phyloP scores from a whole-genome alignment of 1,140 invertebrate genomes.

The Zaprionus inermis region DNA sequence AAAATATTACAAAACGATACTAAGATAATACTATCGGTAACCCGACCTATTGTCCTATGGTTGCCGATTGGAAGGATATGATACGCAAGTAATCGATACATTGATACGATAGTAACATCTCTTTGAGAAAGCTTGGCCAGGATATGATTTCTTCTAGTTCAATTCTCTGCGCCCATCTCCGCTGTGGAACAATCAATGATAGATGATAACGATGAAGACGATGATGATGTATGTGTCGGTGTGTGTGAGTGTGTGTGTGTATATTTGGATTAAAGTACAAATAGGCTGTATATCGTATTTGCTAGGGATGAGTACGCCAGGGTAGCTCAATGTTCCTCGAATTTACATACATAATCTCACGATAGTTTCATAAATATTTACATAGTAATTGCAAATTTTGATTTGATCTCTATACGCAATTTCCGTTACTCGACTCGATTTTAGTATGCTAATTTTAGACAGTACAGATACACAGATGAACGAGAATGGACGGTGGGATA shows the following conservation, averaged over 20 bases:
- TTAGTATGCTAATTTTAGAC: slow-evolving; percentile 3
- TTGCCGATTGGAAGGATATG: neutral
- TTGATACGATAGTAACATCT: neutral
- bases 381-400: slow-evolving; percentile 35
- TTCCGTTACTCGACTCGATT: neutral
- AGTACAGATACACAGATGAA: neutral
- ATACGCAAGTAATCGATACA: neutral
- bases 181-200: neutral
- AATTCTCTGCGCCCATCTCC: neutral
- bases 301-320: slow-evolving; percentile 1
- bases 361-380: slow-evolving; percentile 20
- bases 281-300: slow-evolving; percentile 5
- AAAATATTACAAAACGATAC: neutral
- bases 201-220: neutral
- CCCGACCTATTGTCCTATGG: neutral
- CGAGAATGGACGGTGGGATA: neutral
- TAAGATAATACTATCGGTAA: neutral
- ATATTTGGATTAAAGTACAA: slow-evolving; percentile 10
- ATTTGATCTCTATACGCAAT: slow-evolving; percentile 32
- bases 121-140: neutral
- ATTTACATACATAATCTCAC: slow-evolving; percentile 40
- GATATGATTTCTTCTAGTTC: neutral
- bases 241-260: neutral
- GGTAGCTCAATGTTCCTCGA: neutral
- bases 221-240: neutral